A percentile compares a stretch with the other conserved stretches of the same genome.
phyloP scores from a whole-genome alignment of 2,888 invertebrate genomes.

The Caenorhabditis sulstoni region DNA sequence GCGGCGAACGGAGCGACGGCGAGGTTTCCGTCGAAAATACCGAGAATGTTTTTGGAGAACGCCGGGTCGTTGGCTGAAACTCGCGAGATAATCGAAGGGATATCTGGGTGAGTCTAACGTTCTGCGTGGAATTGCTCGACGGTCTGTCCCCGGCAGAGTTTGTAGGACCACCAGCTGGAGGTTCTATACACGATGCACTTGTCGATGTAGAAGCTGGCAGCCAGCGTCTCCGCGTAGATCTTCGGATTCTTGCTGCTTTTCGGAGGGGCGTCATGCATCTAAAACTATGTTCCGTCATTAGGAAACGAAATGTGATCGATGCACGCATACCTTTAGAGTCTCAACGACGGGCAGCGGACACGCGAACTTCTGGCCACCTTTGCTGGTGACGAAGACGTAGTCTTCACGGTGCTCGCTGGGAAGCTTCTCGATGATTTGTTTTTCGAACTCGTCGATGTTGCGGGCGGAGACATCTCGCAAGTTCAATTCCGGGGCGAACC shows the following conservation, averaged over 20 bases:
- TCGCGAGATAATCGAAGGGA: neutral
- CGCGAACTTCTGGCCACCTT: constrained; percentile 36
- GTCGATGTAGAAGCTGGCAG: constrained; percentile 51
- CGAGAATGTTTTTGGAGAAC: constrained; percentile 55
- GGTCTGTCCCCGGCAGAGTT: constrained; percentile 52
- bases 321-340: constrained; percentile 25
- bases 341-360: constrained; percentile 43
- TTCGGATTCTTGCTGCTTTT: constrained; percentile 49
- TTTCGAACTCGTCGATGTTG: constrained; percentile 42
- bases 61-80: constrained; percentile 34
- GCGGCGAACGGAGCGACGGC: constrained; percentile 45
- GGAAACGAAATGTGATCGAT: too few species aligned
- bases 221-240: constrained; percentile 28
- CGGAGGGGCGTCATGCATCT: too few species aligned
- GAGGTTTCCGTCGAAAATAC: constrained; percentile 52
- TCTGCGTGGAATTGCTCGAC: constrained; percentile 58
- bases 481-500: constrained; percentile 43
- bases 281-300: neutral
- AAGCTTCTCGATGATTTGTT: constrained; percentile 18
- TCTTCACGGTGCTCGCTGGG: constrained; percentile 30
- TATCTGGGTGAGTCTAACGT: constrained; percentile 5
- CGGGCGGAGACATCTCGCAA: constrained; percentile 7
- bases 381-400: constrained; percentile 45
- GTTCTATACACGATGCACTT: constrained; percentile 44
- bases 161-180: constrained; percentile 63